These are phyloP conservation scores for Styela clava DNA, from an alignment of 23 tunicate genomes.

Conservation along the genomic window DNA sequence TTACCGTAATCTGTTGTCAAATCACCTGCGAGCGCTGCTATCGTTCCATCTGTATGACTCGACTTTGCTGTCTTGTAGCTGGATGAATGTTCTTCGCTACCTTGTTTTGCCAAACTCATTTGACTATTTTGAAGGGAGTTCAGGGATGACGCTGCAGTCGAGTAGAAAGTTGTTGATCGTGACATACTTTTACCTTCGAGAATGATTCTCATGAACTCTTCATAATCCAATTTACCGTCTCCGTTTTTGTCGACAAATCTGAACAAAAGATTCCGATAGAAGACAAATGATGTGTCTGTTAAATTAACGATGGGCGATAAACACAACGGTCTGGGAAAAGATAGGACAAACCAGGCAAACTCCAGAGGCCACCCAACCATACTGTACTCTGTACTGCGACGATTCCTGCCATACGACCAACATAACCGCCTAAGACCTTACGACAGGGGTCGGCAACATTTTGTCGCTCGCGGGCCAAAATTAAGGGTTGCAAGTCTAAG, in stretches of 20 bases:
- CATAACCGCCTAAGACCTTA: too few relatives aligned
- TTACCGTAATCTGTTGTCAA: not conserved
- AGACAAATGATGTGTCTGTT: not conserved
- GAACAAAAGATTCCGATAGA: not conserved
- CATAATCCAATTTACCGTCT: conserved; percentile 56
- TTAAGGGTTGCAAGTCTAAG: too few relatives aligned
- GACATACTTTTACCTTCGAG: conserved; percentile 15
- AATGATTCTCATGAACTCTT: conserved; percentile 30
- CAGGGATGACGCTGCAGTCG: not conserved
- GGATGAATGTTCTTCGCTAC: not conserved
- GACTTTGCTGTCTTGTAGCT: not conserved
- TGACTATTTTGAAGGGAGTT: not conserved
- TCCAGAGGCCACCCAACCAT: too few relatives aligned
- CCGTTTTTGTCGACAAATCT: conserved; percentile 59
- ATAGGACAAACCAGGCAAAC: too few relatives aligned
- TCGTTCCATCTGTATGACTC: not conserved
- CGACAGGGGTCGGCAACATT: too few relatives aligned
- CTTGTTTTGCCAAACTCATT: not conserved
- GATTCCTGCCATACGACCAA: too few relatives aligned
- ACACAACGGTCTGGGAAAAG: too few relatives aligned
- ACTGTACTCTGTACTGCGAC: too few relatives aligned
- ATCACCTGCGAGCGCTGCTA: not conserved
- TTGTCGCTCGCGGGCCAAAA: too few relatives aligned
- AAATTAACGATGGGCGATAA: too few relatives aligned
- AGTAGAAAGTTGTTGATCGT: conserved; percentile 8